These are phyloP conservation scores for Ophthalmolycus amberensis DNA, from an alignment of 2,113 vertebrate species.

Conservation along the genomic window DNA sequence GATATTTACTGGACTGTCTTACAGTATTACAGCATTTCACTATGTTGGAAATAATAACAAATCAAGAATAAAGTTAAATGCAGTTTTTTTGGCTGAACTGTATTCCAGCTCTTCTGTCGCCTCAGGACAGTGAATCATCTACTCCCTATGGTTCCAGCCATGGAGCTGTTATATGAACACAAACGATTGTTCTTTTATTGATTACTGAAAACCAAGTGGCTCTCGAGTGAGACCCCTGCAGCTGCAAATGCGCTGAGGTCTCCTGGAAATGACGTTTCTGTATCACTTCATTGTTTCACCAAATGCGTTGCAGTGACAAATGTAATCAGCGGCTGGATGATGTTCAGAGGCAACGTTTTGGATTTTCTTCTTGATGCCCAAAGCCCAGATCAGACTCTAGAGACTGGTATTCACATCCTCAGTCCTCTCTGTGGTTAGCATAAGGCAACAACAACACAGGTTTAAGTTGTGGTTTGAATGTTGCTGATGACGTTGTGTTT, in stretches of 20 bases:
- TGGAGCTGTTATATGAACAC: constrained; percentile 20
- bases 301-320: neutral
- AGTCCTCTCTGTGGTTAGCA: neutral
- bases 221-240: neutral
- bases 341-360: neutral
- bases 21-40: neutral
- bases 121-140: constrained; percentile 46
- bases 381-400: neutral
- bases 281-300: neutral
- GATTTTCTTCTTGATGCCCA: neutral
- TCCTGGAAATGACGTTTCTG: neutral
- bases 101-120: constrained; percentile 6
- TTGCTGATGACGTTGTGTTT: too few relatives aligned
- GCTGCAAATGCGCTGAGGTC: neutral
- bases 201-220: neutral
- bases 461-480: too few relatives aligned
- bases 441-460: neutral
- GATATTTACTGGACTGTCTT: neutral
- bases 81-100: neutral
- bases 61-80: neutral
- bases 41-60: neutral
- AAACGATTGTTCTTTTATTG: constrained; percentile 3
- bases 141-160: neutral
- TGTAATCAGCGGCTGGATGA: neutral
- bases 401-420: neutral